These are phyloP conservation scores for Gryllus bimaculatus DNA, from an alignment of 1,140 invertebrate species.

Conservation along the genomic window DNA sequence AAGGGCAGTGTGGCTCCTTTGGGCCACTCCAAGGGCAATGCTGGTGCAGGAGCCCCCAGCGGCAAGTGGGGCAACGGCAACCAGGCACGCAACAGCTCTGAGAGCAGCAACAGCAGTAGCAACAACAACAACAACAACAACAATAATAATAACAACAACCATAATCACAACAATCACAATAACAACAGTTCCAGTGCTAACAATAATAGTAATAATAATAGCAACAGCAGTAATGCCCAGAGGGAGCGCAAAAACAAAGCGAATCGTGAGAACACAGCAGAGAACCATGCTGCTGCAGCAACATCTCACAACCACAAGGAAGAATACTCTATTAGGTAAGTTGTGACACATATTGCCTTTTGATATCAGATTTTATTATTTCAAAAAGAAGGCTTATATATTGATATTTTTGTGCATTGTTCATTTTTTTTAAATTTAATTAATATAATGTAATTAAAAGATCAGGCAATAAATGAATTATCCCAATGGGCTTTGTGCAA, in stretches of 20 bases:
- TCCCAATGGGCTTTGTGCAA: too few species aligned
- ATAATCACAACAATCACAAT: conserved; percentile 33
- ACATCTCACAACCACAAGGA: conserved; percentile 39
- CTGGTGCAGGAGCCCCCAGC: neutral
- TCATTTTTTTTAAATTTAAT: too few species aligned
- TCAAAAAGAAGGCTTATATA: too few species aligned
- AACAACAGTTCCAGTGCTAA: conserved; percentile 37
- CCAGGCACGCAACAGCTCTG: too few species aligned
- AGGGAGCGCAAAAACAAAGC: conserved; percentile 49
- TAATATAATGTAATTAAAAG: too few species aligned
- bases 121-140: conserved; percentile 26
- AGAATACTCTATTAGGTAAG: conserved; percentile 49
- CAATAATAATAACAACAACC: too few species aligned
- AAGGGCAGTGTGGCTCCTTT: neutral
- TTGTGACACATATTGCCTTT: too few species aligned
- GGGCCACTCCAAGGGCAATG: neutral
- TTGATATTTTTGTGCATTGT: too few species aligned
- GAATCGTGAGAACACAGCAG: conserved; percentile 32
- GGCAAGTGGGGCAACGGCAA: too few species aligned
- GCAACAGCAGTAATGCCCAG: conserved; percentile 45
- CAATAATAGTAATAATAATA: conserved; percentile 37
- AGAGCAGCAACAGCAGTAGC: neutral
- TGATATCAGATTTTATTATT: too few species aligned
- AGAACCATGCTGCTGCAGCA: conserved; percentile 12
- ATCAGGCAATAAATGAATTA: too few species aligned